phyloP scores from a whole-genome alignment of 2,888 invertebrate species.

The Agrenia bidenticulata region DNA sequence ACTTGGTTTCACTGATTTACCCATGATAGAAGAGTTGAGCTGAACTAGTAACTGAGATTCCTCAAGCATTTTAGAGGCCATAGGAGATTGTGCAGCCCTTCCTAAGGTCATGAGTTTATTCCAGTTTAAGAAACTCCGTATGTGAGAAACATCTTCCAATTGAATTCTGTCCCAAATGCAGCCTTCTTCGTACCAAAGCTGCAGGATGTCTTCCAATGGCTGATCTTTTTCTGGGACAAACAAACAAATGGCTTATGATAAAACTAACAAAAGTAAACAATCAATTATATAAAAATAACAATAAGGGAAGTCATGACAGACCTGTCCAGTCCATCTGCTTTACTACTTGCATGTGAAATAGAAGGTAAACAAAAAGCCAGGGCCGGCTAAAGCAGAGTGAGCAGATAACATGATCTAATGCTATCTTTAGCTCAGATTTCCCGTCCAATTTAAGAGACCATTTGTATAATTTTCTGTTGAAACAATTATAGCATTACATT shows the following conservation, averaged over 20 bases:
- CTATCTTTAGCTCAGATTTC: slow-evolving; percentile 73
- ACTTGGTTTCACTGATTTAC: too few species aligned
- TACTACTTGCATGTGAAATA: slow-evolving; percentile 65
- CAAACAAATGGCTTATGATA: too few species aligned
- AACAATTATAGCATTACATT: slow-evolving; percentile 18
- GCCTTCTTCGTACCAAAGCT: slow-evolving; percentile 48
- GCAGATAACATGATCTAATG: slow-evolving; percentile 82
- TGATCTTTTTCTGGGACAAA: background rate
- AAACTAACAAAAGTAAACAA: too few species aligned
- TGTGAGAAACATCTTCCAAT: slow-evolving; percentile 61
- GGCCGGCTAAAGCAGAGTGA: slow-evolving; percentile 82
- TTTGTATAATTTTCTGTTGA: slow-evolving; percentile 68
- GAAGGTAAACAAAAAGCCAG: slow-evolving; percentile 70
- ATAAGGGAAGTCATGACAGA: too few species aligned
- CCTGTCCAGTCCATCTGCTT: slow-evolving; percentile 10
- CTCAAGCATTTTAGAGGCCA: slow-evolving; percentile 72
- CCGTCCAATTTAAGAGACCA: slow-evolving; percentile 73
- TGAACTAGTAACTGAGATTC: slow-evolving; percentile 72
- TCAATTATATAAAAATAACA: too few species aligned
- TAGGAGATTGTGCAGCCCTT: slow-evolving; percentile 76
- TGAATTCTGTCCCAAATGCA: slow-evolving; percentile 59
- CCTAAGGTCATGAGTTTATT: slow-evolving; percentile 75
- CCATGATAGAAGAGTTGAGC: slow-evolving; percentile 65
- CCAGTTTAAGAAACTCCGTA: slow-evolving; percentile 60
- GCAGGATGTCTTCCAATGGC: slow-evolving; percentile 35